Evolutionary conservation across 2,888 invertebrate species (phyloP), one percentile per base, ranked within the genome.

Genomic region (Lissonota sp.): DNA sequence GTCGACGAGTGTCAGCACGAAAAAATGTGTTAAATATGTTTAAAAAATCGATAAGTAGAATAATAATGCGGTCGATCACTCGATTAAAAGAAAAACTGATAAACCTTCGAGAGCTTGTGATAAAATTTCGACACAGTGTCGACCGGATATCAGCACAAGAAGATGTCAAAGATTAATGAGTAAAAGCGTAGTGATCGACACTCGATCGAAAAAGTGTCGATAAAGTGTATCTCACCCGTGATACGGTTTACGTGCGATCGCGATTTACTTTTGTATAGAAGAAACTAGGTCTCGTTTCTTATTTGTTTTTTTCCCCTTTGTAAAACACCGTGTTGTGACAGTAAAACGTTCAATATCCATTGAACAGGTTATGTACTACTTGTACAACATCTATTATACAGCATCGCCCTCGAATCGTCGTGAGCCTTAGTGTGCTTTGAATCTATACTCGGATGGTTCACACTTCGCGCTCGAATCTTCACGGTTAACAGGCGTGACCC

Each of bases 381-480:
- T 49, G 42, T 51, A 39, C 49, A 64, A 39, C 37, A 63, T 63
- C 16, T 63, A 26, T 63, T 63, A 63, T 46, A 46, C 8, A 58
- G 63, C 7, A 63, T 46, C 26, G 10, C 39, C 26, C n/a, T 53
- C 53, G 53, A 5, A 39, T n/a, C 51, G 64, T 49, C 37, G 51
- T 37, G 26, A 2, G 26, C 26, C 26, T 26, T 26, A 1, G 49
- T 49, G n/a, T 46, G 64, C 44, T 14, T 26, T 39, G 49, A 64
- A 64, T 49, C 49, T n/a, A 64, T 62, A 42, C 51, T 53, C 12
- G 39, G 57, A 16, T 42, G 57, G 5, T 64, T 71, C 58, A 57
- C 58, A 58, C 71, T 77, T 70, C 37, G 57, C 63, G 10, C 70
- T 57, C 57, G 58, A 70, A 42, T 44, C 71, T 69, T 76, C 70